A percentile compares a stretch with the other conserved stretches of the same genome.
phyloP scores from a whole-genome alignment of 2,888 invertebrate species.

The Hyalella azteca region DNA sequence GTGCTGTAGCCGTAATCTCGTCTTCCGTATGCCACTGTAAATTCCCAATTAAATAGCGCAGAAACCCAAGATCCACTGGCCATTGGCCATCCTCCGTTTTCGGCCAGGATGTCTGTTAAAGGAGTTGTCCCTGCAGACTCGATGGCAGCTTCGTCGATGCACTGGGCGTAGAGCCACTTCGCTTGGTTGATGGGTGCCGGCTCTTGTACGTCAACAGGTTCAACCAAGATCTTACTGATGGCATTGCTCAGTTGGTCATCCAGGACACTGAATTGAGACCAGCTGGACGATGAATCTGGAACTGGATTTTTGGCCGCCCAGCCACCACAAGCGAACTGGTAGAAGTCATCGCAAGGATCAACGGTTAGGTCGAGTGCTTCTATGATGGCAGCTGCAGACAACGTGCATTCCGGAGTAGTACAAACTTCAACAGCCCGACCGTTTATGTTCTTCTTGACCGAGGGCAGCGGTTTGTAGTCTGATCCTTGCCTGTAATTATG shows the following conservation, averaged over 20 bases:
- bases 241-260: slow-evolving; percentile 42
- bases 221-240: slow-evolving; percentile 39
- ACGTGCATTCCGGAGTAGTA: background rate
- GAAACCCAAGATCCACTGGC: slow-evolving; percentile 44
- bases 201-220: slow-evolving; percentile 37
- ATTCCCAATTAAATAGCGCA: slow-evolving; percentile 27
- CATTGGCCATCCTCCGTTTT: slow-evolving; percentile 51
- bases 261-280: slow-evolving; percentile 46
- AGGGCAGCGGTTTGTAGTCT: background rate
- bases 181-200: slow-evolving; percentile 37
- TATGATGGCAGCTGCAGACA: slow-evolving; percentile 36
- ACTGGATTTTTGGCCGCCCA: slow-evolving; percentile 43
- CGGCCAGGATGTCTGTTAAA: slow-evolving; percentile 36
- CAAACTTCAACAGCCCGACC: background rate
- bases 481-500: background rate
- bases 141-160: slow-evolving; percentile 33
- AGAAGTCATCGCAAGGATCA: slow-evolving; percentile 53
- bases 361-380: slow-evolving; percentile 45
- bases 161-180: slow-evolving; percentile 39
- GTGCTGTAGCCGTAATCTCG: slow-evolving; percentile 28
- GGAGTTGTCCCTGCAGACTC: slow-evolving; percentile 39
- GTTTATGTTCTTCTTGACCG: background rate
- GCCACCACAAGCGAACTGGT: slow-evolving; percentile 50
- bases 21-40: slow-evolving; percentile 39
- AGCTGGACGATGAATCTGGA: slow-evolving; percentile 29